Conservation (phyloP, 2,888 invertebrate species). For the Hermaeophaga mercurialis region DNA sequence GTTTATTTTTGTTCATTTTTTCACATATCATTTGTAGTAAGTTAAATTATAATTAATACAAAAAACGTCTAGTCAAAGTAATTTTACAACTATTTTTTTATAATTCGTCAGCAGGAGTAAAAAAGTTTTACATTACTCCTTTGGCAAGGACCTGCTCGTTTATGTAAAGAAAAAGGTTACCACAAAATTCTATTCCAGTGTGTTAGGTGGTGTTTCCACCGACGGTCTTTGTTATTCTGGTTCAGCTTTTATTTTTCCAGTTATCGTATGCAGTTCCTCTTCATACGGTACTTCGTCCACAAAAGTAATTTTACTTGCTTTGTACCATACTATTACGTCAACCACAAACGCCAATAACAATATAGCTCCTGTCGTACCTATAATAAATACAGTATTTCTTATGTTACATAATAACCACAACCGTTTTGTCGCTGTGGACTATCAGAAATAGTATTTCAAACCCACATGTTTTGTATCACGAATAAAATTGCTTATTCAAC, state of each 20-base stretch:
- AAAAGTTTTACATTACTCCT: neutral
- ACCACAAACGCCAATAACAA: conserved; percentile 87
- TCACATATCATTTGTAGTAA: too few species aligned
- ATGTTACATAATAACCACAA: too few species aligned
- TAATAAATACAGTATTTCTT: too few species aligned
- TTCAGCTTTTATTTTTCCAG: conserved; percentile 52
- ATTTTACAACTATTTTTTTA: too few species aligned
- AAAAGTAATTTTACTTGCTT: conserved; percentile 80
- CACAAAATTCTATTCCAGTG: conserved; percentile 13
- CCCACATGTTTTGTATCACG: too few species aligned
- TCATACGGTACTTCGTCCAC: conserved; percentile 62
- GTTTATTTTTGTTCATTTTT: too few species aligned
- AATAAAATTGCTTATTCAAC: too few species aligned
- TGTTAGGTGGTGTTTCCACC: conserved; percentile 37
- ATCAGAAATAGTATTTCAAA: too few species aligned
- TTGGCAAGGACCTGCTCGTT: conserved; percentile 14
- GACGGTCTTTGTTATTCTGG: conserved; percentile 43
- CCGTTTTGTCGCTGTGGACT: too few species aligned
- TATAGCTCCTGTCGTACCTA: conserved; percentile 85
- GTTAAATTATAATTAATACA: too few species aligned
- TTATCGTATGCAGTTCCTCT: conserved; percentile 58
- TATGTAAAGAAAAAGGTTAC: conserved; percentile 11
- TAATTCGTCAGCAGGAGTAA: neutral
- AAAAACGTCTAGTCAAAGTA: too few species aligned
- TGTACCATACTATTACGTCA: conserved; percentile 88